phyloP scores from a whole-genome alignment of 2,113 vertebrate genomes.

The Mobula hypostoma region DNA sequence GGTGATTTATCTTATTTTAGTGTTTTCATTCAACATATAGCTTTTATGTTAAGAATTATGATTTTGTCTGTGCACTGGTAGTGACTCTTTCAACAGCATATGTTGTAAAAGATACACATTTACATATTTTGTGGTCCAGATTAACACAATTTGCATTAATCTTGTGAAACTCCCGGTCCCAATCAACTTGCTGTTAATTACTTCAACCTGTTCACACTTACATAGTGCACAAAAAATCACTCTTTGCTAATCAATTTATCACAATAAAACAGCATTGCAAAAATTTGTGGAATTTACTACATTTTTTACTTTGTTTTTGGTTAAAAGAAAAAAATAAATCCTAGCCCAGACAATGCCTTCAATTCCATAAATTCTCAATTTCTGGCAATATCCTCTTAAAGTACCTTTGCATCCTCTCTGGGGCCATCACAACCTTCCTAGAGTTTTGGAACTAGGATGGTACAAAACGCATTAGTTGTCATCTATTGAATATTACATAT shows the following conservation, averaged over 20 bases:
- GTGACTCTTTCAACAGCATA: neutral
- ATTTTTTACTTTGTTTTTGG: no score
- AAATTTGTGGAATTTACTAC: neutral
- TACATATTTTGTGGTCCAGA: neutral
- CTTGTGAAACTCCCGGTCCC: neutral
- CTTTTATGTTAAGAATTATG: neutral
- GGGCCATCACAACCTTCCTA: no score
- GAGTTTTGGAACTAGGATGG: no score
- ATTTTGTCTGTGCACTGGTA: neutral
- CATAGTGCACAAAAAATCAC: neutral
- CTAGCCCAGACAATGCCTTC: no score
- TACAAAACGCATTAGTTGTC: no score
- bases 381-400: no score
- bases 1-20: neutral
- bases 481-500: no score
- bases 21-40: neutral
- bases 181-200: neutral
- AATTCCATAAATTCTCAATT: no score
- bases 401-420: no score
- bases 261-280: neutral
- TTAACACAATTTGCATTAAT: neutral
- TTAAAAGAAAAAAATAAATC: no score
- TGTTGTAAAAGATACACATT: neutral
- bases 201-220: neutral
- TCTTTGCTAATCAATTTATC: neutral